These are phyloP conservation scores for Phyllotreta striolata DNA, from an alignment of 2,888 invertebrate genomes.

Conservation along the genomic window DNA sequence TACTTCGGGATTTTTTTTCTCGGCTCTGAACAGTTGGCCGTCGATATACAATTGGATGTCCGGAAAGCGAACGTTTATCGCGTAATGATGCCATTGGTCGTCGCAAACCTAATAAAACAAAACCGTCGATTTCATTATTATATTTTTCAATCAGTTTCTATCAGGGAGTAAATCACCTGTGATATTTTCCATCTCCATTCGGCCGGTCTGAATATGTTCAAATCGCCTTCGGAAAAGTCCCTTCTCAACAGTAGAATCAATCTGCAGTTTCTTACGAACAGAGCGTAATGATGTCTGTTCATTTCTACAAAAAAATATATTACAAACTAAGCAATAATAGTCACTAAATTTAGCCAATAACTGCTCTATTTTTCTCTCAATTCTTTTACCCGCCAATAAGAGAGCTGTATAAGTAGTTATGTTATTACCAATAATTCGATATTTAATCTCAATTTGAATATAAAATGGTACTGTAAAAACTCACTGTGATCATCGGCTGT, in stretches of 20 bases:
- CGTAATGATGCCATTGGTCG: constrained; percentile 98
- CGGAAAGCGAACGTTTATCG: constrained; percentile 91
- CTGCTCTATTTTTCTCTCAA: too few species aligned
- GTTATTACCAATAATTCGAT: too few species aligned
- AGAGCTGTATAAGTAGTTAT: too few species aligned
- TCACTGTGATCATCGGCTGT: constrained; percentile 97
- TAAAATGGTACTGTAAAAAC: constrained; percentile 57
- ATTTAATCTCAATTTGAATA: too few species aligned
- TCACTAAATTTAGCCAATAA: too few species aligned
- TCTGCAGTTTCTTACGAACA: constrained; percentile 97
- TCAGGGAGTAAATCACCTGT: constrained; percentile 68
- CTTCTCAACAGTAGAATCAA: constrained; percentile 87
- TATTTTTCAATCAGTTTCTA: constrained; percentile 13
- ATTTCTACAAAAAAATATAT: constrained; percentile 74
- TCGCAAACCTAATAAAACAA: constrained; percentile 80
- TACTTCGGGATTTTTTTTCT: constrained; percentile 90
- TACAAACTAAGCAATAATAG: not conserved
- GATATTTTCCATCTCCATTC: constrained; percentile 99
- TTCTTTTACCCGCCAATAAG: too few species aligned
- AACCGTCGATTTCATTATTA: not conserved
- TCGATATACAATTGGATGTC: constrained; percentile 89
- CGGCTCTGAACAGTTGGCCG: constrained; percentile 73
- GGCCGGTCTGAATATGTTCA: constrained; percentile 95
- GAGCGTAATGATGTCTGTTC: constrained; percentile 98
- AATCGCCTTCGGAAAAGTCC: constrained; percentile 91